Evolutionary conservation across 2,888 invertebrate genomes (phyloP).

Genomic region (Drosophila pseudotakahashii): DNA sequence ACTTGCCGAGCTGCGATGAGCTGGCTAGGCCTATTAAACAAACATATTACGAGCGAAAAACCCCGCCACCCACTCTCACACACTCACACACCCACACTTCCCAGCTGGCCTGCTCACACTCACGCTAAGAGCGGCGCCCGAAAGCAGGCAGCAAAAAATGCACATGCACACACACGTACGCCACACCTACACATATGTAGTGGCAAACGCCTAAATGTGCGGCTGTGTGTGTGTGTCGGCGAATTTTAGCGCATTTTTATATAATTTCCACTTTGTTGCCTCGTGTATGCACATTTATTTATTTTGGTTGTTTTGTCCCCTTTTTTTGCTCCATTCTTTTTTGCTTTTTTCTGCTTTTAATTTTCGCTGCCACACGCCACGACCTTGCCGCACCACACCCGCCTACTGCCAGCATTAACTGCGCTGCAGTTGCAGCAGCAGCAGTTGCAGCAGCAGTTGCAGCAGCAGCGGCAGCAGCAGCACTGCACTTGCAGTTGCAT

Average conservation of each 20-base stretch:
- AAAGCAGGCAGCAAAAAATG: slow-evolving; percentile 40
- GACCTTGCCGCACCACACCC: slow-evolving; percentile 73
- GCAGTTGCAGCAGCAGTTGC: not conserved
- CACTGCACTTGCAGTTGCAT: slow-evolving; percentile 33
- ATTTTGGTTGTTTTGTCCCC: slow-evolving; percentile 74
- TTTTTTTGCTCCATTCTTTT: slow-evolving; percentile 22
- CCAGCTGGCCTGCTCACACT: slow-evolving; percentile 57
- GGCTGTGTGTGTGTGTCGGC: slow-evolving; percentile 28
- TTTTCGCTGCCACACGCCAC: slow-evolving; percentile 50
- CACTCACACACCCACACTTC: not conserved
- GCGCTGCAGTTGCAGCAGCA: not conserved
- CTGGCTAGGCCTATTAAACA: slow-evolving; percentile 67
- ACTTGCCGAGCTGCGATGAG: not conserved
- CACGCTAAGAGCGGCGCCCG: slow-evolving; percentile 25
- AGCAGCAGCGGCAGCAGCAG: not conserved
- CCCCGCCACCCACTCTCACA: slow-evolving; percentile 20
- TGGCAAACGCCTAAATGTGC: slow-evolving; percentile 38
- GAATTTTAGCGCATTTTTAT: slow-evolving; percentile 79
- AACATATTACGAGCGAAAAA: slow-evolving; percentile 65
- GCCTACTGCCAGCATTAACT: slow-evolving; percentile 56
- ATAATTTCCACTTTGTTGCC: slow-evolving; percentile 76
- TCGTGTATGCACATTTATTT: slow-evolving; percentile 51
- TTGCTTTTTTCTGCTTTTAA: not conserved
- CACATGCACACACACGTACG: not conserved
- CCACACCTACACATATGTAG: not conserved